A percentile compares a stretch with the other conserved stretches of the same genome.
Conservation (phyloP, 2,797 vertebrate species). For the Staurois parvus region DNA sequence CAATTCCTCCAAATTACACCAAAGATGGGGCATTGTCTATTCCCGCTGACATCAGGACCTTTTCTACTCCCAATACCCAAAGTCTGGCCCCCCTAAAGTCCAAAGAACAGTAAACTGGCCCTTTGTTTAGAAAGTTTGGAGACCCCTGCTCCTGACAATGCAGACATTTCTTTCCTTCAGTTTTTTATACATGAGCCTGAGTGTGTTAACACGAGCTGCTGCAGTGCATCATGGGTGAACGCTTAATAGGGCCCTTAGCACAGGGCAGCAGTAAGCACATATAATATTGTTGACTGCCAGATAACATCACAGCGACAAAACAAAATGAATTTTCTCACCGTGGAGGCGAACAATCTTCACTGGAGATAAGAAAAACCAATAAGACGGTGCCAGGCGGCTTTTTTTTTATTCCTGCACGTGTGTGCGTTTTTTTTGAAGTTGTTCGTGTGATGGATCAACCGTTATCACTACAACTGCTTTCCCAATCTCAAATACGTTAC, state of each 20-base stretch:
- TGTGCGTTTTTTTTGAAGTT: not conserved
- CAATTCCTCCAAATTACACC: too few relatives aligned
- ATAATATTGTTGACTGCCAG: not conserved
- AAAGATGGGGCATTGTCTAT: too few relatives aligned
- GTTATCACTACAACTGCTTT: not conserved
- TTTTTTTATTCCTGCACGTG: not conserved
- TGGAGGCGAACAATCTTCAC: slow-evolving; percentile 5
- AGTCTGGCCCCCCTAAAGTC: too few relatives aligned
- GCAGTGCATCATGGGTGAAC: not conserved
- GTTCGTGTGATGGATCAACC: not conserved
- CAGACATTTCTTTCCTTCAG: too few relatives aligned
- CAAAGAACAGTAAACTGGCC: too few relatives aligned
- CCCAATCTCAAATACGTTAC: too few relatives aligned
- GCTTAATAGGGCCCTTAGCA: not conserved
- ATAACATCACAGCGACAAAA: slow-evolving; percentile 26
- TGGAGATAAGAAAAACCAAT: slow-evolving; percentile 41
- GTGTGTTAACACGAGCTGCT: not conserved
- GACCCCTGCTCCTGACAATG: too few relatives aligned
- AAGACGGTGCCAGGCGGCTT: not conserved
- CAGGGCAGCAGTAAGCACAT: not conserved
- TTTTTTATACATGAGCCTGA: too few relatives aligned
- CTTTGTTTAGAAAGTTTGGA: too few relatives aligned
- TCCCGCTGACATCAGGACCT: too few relatives aligned
- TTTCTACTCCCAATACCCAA: too few relatives aligned
- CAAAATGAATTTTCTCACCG: slow-evolving; percentile 19